Percentiles rank a stretch among this genome's conserved stretches.
Conservation (phyloP, 2,888 invertebrate species). For the Lathronympha strigana region DNA sequence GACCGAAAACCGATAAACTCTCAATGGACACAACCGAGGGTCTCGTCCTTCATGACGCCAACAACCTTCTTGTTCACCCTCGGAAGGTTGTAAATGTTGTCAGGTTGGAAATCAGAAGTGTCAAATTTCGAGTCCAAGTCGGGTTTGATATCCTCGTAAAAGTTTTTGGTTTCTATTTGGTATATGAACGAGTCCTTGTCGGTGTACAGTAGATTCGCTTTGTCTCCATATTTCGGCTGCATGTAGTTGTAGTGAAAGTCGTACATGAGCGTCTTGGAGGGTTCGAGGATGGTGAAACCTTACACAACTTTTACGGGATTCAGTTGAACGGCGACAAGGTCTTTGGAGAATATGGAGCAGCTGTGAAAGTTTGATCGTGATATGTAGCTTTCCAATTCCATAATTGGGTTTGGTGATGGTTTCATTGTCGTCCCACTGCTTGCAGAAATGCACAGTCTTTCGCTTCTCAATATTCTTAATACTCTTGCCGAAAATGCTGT, state of each 20-base stretch:
- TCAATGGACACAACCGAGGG: no score
- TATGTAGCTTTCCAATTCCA: slow-evolving; percentile 11
- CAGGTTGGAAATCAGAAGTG: no score
- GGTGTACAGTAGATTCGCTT: slow-evolving; percentile 33
- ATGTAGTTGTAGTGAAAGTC: slow-evolving; percentile 41
- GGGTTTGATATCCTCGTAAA: slow-evolving; percentile 36
- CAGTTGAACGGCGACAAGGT: slow-evolving; percentile 31
- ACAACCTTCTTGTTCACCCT: no score
- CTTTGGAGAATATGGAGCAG: slow-evolving; percentile 10
- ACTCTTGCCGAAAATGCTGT: slow-evolving; percentile 37
- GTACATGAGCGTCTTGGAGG: slow-evolving; percentile 39
- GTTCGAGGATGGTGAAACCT: slow-evolving; percentile 31
- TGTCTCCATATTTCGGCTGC: slow-evolving; percentile 5
- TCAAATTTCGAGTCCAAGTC: no score
- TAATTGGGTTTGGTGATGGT: neutral
- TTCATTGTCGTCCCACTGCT: neutral
- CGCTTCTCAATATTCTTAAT: slow-evolving; percentile 37
- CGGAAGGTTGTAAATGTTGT: no score
- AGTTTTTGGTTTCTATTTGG: slow-evolving; percentile 28
- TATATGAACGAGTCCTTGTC: slow-evolving; percentile 42
- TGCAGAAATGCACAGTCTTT: slow-evolving; percentile 5
- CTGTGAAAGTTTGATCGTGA: slow-evolving; percentile 38
- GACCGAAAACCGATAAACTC: no score
- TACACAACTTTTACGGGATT: slow-evolving; percentile 26
- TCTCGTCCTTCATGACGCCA: no score